These are phyloP conservation scores for Mycetomoellerius zeteki DNA, from an alignment of 1,140 invertebrate species.

Conservation along the genomic window DNA sequence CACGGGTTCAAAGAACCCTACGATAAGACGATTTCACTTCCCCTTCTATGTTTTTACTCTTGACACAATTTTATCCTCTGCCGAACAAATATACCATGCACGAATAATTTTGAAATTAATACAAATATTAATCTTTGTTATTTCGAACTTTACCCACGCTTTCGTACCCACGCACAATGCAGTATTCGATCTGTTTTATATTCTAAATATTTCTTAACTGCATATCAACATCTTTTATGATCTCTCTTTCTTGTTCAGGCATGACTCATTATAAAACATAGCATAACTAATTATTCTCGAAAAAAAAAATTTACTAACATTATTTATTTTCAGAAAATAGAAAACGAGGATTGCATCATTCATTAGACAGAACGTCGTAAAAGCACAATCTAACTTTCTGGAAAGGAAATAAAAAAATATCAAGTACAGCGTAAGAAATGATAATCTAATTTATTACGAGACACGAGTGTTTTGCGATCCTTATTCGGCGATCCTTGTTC, in stretches of 20 bases:
- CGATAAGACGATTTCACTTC: slow-evolving; percentile 62
- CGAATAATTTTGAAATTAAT: background rate
- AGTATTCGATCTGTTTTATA: background rate
- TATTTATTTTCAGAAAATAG: background rate
- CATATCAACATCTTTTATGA: background rate
- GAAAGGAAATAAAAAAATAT: background rate
- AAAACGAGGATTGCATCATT: background rate
- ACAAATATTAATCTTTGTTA: background rate
- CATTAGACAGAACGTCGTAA: background rate
- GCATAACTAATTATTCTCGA: background rate
- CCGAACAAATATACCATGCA: slow-evolving; percentile 16
- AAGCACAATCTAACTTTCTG: background rate
- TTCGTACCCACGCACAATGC: background rate
- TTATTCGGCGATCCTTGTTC: slow-evolving; percentile 81
- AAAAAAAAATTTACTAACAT: background rate
- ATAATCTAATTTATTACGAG: slow-evolving; percentile 59
- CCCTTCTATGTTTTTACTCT: slow-evolving; percentile 59
- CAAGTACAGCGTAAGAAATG: background rate
- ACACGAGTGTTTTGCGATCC: slow-evolving; percentile 69
- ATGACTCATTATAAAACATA: background rate
- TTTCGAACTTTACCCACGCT: background rate
- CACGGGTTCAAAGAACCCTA: slow-evolving; percentile 69
- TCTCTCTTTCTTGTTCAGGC: background rate
- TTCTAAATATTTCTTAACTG: background rate
- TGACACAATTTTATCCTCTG: slow-evolving; percentile 68